Evolutionary conservation across 2,797 vertebrate species (phyloP).

Genomic region (Coranthus polyacanthus): DNA sequence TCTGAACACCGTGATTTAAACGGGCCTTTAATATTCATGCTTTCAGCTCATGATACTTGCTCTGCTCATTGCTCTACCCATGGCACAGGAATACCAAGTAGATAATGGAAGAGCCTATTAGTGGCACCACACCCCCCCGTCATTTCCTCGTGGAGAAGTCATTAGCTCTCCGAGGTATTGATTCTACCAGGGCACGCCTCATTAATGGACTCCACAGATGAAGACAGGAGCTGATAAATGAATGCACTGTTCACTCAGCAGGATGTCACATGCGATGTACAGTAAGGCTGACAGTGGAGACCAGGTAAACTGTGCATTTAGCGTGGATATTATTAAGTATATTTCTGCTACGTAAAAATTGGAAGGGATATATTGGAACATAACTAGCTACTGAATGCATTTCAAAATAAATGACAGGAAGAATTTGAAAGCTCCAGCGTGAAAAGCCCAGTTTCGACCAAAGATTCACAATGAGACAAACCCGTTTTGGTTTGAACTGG

Average conservation of each 20-base stretch:
- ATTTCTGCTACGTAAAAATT: background rate
- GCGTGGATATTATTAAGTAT: background rate
- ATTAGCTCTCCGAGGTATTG: conserved; percentile 71
- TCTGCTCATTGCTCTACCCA: conserved; percentile 29
- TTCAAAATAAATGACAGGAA: background rate
- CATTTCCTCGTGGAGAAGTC: conserved; percentile 68
- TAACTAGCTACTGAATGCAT: background rate
- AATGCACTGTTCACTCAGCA: conserved; percentile 46
- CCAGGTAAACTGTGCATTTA: conserved; percentile 1
- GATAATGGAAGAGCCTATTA: conserved; percentile 75
- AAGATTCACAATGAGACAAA: too few species aligned
- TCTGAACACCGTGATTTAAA: conserved; percentile 29
- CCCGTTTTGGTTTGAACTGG: too few species aligned
- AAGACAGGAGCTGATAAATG: conserved; percentile 66
- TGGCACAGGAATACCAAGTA: conserved; percentile 41
- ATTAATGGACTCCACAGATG: conserved; percentile 72
- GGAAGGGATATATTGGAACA: too few species aligned
- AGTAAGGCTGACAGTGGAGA: conserved; percentile 1
- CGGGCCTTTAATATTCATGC: conserved; percentile 41
- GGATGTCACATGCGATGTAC: conserved; percentile 32
- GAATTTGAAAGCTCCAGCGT: too few species aligned
- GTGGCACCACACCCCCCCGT: conserved; percentile 42
- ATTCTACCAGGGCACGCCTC: conserved; percentile 68
- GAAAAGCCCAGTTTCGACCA: too few species aligned
- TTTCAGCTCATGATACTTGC: conserved; percentile 28